Percentiles rank a stretch among this genome's conserved stretches.
Evolutionary conservation across 2,113 vertebrate genomes (phyloP).

Genomic region (Eurystomus gularis): DNA sequence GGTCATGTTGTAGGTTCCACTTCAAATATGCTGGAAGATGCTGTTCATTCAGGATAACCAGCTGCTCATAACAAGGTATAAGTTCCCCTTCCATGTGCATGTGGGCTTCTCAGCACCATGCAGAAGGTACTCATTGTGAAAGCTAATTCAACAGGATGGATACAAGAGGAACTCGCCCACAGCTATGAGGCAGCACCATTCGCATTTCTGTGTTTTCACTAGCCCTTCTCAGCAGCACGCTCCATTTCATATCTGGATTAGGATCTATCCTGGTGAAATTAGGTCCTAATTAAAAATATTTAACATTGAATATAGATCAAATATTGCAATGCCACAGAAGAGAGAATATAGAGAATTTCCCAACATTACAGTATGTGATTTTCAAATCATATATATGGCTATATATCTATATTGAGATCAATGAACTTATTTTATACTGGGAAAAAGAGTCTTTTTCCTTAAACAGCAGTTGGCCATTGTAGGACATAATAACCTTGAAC

Average conservation of each 20-base stretch:
- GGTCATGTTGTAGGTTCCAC: neutral
- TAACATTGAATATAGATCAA: neutral
- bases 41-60: neutral
- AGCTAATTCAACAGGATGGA: neutral
- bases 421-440: neutral
- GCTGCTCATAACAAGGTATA: neutral
- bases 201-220: neutral
- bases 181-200: neutral
- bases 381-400: neutral
- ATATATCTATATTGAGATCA: neutral
- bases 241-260: neutral
- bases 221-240: neutral
- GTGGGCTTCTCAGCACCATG: neutral
- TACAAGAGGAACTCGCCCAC: neutral
- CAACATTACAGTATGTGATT: neutral
- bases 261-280: neutral
- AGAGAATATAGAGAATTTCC: neutral
- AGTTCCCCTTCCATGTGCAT: neutral
- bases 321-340: neutral
- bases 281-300: neutral
- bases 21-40: neutral
- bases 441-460: neutral
- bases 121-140: neutral
- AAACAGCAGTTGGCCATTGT: neutral
- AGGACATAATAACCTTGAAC: neutral